A percentile compares a stretch with the other conserved stretches of the same genome.
Conservation (phyloP, 2,888 invertebrate species). For the Mythimna loreyi region DNA sequence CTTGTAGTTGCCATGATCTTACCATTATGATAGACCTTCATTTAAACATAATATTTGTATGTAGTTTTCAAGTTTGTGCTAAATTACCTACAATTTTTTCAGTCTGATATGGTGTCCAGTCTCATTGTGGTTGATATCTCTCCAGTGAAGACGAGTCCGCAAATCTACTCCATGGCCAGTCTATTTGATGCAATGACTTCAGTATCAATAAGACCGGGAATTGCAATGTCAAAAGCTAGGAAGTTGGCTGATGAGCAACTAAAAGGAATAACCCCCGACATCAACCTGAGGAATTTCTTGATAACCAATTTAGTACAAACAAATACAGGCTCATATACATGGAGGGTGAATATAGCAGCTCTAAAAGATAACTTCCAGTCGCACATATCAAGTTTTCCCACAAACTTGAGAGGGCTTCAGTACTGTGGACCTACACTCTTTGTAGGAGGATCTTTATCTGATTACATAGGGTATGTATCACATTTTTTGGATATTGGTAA, state of each 20-base stretch:
- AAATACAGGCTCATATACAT: constrained; percentile 92
- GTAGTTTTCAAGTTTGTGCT: background rate
- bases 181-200: constrained; percentile 93
- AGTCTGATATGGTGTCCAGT: constrained; percentile 92
- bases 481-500: background rate
- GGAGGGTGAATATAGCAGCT: constrained; percentile 95
- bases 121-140: constrained; percentile 94
- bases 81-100: constrained; percentile 65
- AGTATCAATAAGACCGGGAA: constrained; percentile 91
- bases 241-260: constrained; percentile 92
- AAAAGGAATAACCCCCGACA: constrained; percentile 89
- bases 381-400: constrained; percentile 93
- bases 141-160: constrained; percentile 92
- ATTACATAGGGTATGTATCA: constrained; percentile 93
- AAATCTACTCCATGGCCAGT: constrained; percentile 91
- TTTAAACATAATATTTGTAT: background rate
- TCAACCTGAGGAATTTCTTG: constrained; percentile 94
- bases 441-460: constrained; percentile 95
- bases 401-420: constrained; percentile 83
- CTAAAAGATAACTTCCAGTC: constrained; percentile 92
- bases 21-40: background rate
- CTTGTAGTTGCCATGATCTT: constrained; percentile 20
- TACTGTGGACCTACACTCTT: constrained; percentile 95
- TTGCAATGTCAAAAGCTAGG: constrained; percentile 93
- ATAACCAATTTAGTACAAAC: constrained; percentile 95